Conservation (phyloP, 2,113 vertebrate species). For the Oenanthe melanoleuca region DNA sequence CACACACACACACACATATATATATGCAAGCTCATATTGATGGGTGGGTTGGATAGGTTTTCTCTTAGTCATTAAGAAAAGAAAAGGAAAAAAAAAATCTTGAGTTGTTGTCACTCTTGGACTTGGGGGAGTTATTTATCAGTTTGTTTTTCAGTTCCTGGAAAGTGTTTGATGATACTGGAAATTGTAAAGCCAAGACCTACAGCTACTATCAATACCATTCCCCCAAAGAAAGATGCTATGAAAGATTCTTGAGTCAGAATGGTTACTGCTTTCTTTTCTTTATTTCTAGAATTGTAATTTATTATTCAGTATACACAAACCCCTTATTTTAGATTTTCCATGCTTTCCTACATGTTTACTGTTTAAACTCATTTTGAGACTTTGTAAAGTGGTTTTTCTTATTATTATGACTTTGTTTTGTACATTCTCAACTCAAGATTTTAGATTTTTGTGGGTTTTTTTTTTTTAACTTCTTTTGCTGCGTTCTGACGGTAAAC, state of each 20-base stretch:
- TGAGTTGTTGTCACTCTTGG: neutral
- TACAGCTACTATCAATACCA: neutral
- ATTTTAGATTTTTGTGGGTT: slow-evolving; percentile 59
- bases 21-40: neutral
- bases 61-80: neutral
- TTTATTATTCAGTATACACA: slow-evolving; percentile 63
- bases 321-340: slow-evolving; percentile 36
- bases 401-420: slow-evolving; percentile 69
- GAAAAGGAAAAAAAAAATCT: neutral
- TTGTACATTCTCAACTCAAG: slow-evolving; percentile 67
- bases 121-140: neutral
- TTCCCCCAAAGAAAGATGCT: neutral
- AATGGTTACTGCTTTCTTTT: slow-evolving; percentile 50
- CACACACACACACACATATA: neutral
- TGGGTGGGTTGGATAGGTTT: slow-evolving; percentile 5
- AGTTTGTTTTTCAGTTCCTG: neutral
- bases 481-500: slow-evolving; percentile 60
- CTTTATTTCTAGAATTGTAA: slow-evolving; percentile 54
- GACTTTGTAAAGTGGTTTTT: slow-evolving; percentile 66
- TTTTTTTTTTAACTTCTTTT: slow-evolving; percentile 40
- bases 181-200: neutral
- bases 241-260: neutral
- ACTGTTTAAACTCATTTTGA: slow-evolving; percentile 49
- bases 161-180: neutral
- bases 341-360: slow-evolving; percentile 52